These are phyloP conservation scores for Tipula helvola DNA, from an alignment of 2,888 invertebrate species.

Conservation along the genomic window DNA sequence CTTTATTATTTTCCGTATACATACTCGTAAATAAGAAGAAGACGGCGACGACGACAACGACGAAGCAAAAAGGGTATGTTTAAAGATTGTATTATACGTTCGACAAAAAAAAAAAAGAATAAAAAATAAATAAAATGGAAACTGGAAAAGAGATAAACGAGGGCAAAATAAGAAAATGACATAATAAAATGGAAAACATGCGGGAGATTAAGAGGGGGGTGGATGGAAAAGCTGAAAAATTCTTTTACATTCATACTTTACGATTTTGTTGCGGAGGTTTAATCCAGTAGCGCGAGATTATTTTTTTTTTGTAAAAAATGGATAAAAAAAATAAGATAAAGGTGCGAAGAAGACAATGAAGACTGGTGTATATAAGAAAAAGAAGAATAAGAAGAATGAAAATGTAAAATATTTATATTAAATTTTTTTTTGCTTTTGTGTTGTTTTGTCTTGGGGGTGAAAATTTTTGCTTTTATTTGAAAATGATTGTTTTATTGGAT, in stretches of 20 bases:
- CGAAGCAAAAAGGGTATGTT: neutral
- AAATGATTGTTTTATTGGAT: conserved; percentile 4
- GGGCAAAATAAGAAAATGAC: neutral
- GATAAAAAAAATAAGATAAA: neutral
- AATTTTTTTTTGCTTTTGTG: neutral
- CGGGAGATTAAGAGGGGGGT: neutral
- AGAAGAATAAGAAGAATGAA: conserved; percentile 4
- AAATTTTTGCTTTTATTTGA: neutral
- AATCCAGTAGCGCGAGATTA: neutral
- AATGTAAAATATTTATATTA: conserved; percentile 4
- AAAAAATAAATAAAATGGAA: neutral
- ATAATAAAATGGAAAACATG: neutral
- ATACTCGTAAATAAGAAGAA: neutral
- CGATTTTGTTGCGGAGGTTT: neutral
- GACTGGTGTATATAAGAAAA: neutral
- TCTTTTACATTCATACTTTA: neutral
- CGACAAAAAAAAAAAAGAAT: neutral
- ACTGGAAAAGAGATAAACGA: neutral
- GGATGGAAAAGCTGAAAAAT: neutral
- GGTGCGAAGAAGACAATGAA: neutral
- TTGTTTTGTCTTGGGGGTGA: neutral
- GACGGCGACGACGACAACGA: neutral
- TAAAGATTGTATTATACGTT: neutral
- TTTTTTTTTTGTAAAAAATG: neutral
- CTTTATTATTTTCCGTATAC: neutral